A percentile compares a stretch with the other conserved stretches of the same genome.
Evolutionary conservation across 2,113 vertebrate species (phyloP).

Genomic region (Probosciger aterrimus): DNA sequence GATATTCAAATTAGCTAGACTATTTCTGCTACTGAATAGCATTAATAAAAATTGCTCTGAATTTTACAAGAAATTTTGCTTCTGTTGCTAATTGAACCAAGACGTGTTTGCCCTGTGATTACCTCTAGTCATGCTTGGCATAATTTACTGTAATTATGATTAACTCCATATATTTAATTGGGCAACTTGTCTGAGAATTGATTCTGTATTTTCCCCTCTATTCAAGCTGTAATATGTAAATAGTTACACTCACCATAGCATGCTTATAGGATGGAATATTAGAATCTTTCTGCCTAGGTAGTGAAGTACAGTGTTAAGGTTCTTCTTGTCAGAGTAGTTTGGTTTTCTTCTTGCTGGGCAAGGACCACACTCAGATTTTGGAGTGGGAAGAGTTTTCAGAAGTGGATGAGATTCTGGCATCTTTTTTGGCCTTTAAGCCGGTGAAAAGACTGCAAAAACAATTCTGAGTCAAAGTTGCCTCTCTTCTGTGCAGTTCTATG

Average conservation of each 20-base stretch:
- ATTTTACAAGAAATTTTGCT: conserved; percentile 15
- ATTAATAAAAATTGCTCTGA: background rate
- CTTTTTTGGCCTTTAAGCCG: background rate
- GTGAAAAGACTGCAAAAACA: background rate
- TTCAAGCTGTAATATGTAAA: background rate
- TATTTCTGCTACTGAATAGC: background rate
- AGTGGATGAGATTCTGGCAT: background rate
- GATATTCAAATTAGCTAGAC: background rate
- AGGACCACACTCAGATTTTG: background rate
- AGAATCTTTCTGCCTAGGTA: background rate
- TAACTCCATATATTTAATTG: conserved; percentile 21
- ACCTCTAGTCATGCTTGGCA: conserved; percentile 18
- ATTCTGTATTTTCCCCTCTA: background rate
- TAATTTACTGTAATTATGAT: conserved; percentile 53
- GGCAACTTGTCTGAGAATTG: background rate
- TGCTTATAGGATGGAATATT: background rate
- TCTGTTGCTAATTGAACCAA: conserved; percentile 42
- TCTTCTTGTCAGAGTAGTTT: background rate
- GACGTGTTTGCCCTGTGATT: conserved; percentile 49
- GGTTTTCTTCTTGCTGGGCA: background rate
- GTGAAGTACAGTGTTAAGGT: background rate
- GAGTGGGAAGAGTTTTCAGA: background rate
- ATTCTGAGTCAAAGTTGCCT: background rate
- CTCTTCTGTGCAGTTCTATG: background rate
- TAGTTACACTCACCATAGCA: background rate